These are phyloP conservation scores for Achroia grisella DNA, from an alignment of 1,140 invertebrate genomes.

Conservation along the genomic window DNA sequence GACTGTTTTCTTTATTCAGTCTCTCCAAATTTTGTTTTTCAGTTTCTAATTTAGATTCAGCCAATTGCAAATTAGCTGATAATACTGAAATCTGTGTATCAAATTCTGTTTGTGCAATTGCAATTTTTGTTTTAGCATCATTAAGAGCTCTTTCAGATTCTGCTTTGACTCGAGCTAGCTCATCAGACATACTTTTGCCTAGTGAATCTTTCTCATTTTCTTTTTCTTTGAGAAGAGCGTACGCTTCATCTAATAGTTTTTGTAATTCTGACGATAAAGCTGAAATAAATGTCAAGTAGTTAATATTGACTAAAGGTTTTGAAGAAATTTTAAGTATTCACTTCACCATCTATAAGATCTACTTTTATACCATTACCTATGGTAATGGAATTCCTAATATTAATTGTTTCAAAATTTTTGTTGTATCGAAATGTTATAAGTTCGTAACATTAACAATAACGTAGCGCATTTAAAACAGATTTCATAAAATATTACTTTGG, in stretches of 20 bases:
- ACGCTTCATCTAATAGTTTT: conserved; percentile 68
- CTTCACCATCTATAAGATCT: too few species aligned
- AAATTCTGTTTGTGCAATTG: conserved; percentile 63
- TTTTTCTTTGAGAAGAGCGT: conserved; percentile 67
- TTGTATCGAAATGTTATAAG: too few species aligned
- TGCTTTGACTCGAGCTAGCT: conserved; percentile 50
- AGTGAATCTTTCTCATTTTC: conserved; percentile 68
- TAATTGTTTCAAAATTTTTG: too few species aligned
- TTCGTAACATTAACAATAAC: too few species aligned
- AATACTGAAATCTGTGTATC: conserved; percentile 63
- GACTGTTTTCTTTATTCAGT: conserved; percentile 63
- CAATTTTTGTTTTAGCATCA: conserved; percentile 65
- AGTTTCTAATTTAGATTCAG: conserved; percentile 61
- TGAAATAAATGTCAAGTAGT: conserved; percentile 25
- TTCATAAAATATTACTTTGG: conserved; percentile 36
- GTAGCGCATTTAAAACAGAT: too few species aligned
- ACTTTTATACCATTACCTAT: too few species aligned
- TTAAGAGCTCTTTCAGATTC: conserved; percentile 64
- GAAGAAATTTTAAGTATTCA: too few species aligned
- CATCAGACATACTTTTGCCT: conserved; percentile 68
- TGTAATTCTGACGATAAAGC: conserved; percentile 67
- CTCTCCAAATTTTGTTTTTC: conserved; percentile 70
- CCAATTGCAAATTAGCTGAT: conserved; percentile 58
- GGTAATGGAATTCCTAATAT: too few species aligned
- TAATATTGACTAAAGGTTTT: too few species aligned